A percentile compares a stretch with the other conserved stretches of the same genome.
Evolutionary conservation across 1,140 invertebrate genomes (phyloP).

Genomic region (Lasioglossum albipes): DNA sequence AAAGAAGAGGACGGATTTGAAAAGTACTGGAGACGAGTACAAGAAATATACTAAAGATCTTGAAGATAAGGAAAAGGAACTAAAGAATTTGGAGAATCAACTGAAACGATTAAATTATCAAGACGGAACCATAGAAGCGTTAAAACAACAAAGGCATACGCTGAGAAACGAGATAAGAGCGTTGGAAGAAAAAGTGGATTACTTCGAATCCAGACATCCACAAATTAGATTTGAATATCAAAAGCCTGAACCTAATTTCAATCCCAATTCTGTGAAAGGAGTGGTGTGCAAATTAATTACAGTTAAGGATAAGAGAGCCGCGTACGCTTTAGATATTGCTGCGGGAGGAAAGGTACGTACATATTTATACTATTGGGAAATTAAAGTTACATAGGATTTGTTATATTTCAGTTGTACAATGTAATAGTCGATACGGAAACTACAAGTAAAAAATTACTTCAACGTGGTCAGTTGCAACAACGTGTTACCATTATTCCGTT

Average conservation of each 20-base stretch:
- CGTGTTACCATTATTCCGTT: constrained; percentile 95
- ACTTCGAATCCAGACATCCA: constrained; percentile 85
- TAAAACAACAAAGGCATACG: constrained; percentile 80
- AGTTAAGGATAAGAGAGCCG: constrained; percentile 86
- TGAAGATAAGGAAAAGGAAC: constrained; percentile 83
- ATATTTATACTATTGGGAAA: background rate
- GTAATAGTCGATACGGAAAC: constrained; percentile 94
- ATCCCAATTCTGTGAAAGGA: constrained; percentile 88
- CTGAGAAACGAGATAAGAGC: constrained; percentile 81
- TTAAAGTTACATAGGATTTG: background rate
- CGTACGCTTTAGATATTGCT: constrained; percentile 91
- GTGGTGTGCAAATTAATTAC: constrained; percentile 88
- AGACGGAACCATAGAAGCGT: constrained; percentile 83
- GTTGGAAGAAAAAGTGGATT: constrained; percentile 82
- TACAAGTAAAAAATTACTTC: constrained; percentile 91
- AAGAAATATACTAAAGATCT: constrained; percentile 85
- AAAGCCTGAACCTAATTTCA: constrained; percentile 89
- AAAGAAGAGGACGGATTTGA: constrained; percentile 85
- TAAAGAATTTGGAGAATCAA: constrained; percentile 81
- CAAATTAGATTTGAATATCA: constrained; percentile 87
- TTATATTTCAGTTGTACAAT: constrained; percentile 88
- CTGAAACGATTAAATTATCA: constrained; percentile 85
- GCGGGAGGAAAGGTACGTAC: constrained; percentile 90
- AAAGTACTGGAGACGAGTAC: constrained; percentile 86
- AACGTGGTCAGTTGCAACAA: constrained; percentile 89